Base-by-base conservation (phyloP, 2,113 vertebrate species). In the Cyrtonyx montezumae region DNA sequence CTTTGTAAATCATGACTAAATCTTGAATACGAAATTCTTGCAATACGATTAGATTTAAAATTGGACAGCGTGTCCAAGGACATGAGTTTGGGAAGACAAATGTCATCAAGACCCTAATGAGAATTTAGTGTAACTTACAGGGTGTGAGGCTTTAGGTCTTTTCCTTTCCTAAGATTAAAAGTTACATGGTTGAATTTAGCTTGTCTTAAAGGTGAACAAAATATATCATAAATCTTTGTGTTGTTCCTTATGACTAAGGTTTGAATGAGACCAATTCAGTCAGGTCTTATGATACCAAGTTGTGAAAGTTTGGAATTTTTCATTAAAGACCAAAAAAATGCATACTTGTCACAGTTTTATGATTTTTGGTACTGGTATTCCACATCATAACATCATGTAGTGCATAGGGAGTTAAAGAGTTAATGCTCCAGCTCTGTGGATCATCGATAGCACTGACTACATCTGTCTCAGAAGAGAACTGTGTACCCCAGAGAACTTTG, bases 131-230 rank as follows among this genome's bases (percentile, higher is more conserved):
- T 84, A 36, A 87, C 62, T 82, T 93, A 62, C 4, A 66, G 40
- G 12, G 12, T 49, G 20, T 79, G 83, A 76, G 40, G 40, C 36
- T 88, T 78, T 75, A 65, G 74, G 26, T 58, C 0, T 1, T 76
- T 81, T 93, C 36, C 58, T 95, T 87, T 91, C 48, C 62, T 82
- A 69, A 82, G 75, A 82, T 91, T 93, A 87, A 66, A 91, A 91
- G 25, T 70, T 59, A 55, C n/a, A 25, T 36, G 88, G 66, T 55
- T 87, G 79, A 55, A 74, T 94, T 91, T 83, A 89, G 12, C 28
- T 85, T 88, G 46, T 85, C 51, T 77, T 56, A 49, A 13, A 65
- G 53, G 8, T 87, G 49, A 85, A 28, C 8, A 63, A 84, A 79
- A 83, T 30, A 19, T 65, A 8, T 63, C 88, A 36, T 84, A 59